Evolutionary conservation across 1,140 invertebrate genomes (phyloP).

Genomic region (Grapholita molesta): DNA sequence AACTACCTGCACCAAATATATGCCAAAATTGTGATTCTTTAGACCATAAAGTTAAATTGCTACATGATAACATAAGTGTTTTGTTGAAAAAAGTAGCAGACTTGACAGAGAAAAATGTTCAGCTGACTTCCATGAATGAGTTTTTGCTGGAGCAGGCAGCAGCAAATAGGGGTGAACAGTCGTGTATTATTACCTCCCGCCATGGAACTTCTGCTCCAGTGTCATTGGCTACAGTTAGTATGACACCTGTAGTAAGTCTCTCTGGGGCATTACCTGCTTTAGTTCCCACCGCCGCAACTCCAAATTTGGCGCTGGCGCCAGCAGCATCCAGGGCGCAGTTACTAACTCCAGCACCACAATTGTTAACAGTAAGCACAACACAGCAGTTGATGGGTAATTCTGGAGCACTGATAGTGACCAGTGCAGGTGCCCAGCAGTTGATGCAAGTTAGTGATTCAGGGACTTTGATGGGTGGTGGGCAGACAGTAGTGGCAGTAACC

Average conservation of each 20-base stretch:
- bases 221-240: constrained; percentile 68
- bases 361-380: constrained; percentile 69
- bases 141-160: constrained; percentile 68
- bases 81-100: constrained; percentile 66
- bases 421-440: constrained; percentile 68
- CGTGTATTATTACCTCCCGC: constrained; percentile 68
- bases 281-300: constrained; percentile 59
- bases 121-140: constrained; percentile 72
- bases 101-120: constrained; percentile 67
- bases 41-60: constrained; percentile 65
- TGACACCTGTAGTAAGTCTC: constrained; percentile 68
- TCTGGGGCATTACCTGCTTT: constrained; percentile 61
- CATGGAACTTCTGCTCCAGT: constrained; percentile 70
- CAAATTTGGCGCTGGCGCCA: constrained; percentile 61
- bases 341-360: constrained; percentile 66
- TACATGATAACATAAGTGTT: constrained; percentile 72
- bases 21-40: constrained; percentile 62
- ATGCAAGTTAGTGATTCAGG: constrained; percentile 74
- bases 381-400: constrained; percentile 70
- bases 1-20: constrained; percentile 41
- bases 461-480: constrained; percentile 66
- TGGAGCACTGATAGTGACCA: constrained; percentile 68
- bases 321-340: constrained; percentile 66
- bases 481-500: constrained; percentile 67
- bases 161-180: constrained; percentile 57